Evolutionary conservation across 2,113 vertebrate genomes (phyloP).

Genomic region (Epinephelus lanceolatus): DNA sequence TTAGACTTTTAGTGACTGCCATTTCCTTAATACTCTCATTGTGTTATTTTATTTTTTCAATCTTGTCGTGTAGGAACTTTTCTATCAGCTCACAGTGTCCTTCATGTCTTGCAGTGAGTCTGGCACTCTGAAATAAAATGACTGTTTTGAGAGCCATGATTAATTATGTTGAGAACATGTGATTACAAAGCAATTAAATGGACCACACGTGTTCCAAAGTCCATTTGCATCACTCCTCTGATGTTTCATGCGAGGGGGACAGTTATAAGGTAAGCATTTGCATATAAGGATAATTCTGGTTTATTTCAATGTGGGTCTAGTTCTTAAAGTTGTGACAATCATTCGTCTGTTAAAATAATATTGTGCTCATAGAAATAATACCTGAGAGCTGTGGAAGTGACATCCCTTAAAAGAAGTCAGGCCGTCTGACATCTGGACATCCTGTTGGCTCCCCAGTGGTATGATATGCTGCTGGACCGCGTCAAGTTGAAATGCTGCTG

Average conservation of each 20-base stretch:
- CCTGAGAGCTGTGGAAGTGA: too few species aligned
- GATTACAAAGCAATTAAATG: not conserved
- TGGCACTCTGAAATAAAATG: not conserved
- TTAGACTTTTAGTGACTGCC: not conserved
- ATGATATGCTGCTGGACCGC: too few species aligned
- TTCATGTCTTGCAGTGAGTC: not conserved
- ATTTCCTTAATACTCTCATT: not conserved
- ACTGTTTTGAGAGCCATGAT: not conserved
- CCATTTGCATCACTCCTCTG: not conserved
- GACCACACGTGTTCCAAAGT: too few species aligned
- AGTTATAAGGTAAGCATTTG: not conserved
- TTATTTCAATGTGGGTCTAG: too few species aligned
- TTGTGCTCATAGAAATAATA: too few species aligned
- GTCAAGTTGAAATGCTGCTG: too few species aligned
- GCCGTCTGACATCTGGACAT: too few species aligned
- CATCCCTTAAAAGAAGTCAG: too few species aligned
- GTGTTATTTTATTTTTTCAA: not conserved
- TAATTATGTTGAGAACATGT: not conserved
- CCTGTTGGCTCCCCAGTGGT: too few species aligned
- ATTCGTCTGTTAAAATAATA: too few species aligned
- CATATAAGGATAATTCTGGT: too few species aligned
- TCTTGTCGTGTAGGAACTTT: not conserved
- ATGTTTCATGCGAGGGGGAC: not conserved
- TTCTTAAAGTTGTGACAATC: too few species aligned
- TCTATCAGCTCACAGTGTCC: not conserved